Percentiles rank a stretch among this genome's conserved stretches.
Conservation (phyloP, 92 coral and sea anemone genomes). For the Isaurus tuberculatus region DNA sequence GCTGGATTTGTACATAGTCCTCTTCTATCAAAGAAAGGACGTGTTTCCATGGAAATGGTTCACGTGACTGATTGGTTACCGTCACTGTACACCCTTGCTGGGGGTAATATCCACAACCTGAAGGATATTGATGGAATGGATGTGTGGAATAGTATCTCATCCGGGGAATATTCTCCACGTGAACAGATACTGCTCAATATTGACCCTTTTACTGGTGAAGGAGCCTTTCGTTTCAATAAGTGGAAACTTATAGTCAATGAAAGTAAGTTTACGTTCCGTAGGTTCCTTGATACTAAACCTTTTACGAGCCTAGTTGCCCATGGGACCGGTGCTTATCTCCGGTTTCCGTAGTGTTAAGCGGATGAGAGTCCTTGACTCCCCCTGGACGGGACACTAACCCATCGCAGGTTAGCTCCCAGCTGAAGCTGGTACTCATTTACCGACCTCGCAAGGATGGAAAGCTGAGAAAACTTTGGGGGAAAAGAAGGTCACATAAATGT, state of each 20-base stretch:
- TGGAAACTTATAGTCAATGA: constrained; percentile 83
- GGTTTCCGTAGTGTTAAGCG: too few species aligned
- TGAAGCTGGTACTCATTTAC: too few species aligned
- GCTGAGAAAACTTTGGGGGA: too few species aligned
- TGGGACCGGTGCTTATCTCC: too few species aligned
- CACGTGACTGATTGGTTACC: constrained; percentile 94
- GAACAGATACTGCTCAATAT: constrained; percentile 78
- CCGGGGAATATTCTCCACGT: constrained; percentile 71
- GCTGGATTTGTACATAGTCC: constrained; percentile 88
- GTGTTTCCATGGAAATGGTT: constrained; percentile 83
- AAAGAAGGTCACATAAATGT: too few species aligned
- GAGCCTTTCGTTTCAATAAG: constrained; percentile 71
- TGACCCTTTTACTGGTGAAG: constrained; percentile 68
- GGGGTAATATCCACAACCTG: constrained; percentile 79
- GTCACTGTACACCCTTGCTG: constrained; percentile 74
- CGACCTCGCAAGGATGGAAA: too few species aligned
- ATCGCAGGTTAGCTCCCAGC: too few species aligned
- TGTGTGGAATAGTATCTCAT: constrained; percentile 72
- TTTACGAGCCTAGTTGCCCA: too few species aligned
- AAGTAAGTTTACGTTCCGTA: constrained; percentile 62
- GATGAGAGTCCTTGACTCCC: too few species aligned
- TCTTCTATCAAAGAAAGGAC: constrained; percentile 65
- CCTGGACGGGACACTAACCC: too few species aligned
- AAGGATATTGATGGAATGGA: constrained; percentile 71
- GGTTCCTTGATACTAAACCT: too few species aligned